Percentiles rank a stretch among this genome's conserved stretches.
Evolutionary conservation across 2,888 invertebrate genomes (phyloP).

Genomic region (Microctonus brassicae): DNA sequence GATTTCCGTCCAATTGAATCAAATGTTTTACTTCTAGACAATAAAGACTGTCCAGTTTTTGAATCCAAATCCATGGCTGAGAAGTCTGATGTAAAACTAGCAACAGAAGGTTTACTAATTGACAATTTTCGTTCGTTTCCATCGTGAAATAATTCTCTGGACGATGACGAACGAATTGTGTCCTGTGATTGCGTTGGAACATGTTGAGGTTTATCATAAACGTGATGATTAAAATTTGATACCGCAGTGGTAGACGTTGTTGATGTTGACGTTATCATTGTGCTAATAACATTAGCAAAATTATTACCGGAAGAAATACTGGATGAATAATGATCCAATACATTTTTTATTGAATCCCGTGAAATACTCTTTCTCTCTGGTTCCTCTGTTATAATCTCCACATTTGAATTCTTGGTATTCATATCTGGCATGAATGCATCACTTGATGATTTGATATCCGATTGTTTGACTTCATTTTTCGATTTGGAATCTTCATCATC

Average conservation of each 20-base stretch:
- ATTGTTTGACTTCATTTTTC: neutral
- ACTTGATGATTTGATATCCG: neutral
- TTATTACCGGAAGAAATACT: neutral
- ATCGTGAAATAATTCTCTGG: neutral
- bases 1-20: neutral
- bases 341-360: neutral
- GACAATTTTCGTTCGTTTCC: neutral
- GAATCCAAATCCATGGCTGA: neutral
- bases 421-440: neutral
- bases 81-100: slow-evolving; percentile 15
- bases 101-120: neutral
- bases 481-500: slow-evolving; percentile 3
- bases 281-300: neutral
- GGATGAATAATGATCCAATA: neutral
- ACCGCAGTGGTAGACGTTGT: neutral
- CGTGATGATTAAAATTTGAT: neutral
- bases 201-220: neutral
- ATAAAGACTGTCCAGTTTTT: neutral
- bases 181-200: neutral
- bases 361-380: neutral
- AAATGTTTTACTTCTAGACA: neutral
- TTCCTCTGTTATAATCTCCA: neutral
- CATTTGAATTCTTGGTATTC: neutral
- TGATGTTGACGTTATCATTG: neutral
- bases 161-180: neutral